phyloP scores from a whole-genome alignment of 2,888 invertebrate species.

The Rhingia rostrata region DNA sequence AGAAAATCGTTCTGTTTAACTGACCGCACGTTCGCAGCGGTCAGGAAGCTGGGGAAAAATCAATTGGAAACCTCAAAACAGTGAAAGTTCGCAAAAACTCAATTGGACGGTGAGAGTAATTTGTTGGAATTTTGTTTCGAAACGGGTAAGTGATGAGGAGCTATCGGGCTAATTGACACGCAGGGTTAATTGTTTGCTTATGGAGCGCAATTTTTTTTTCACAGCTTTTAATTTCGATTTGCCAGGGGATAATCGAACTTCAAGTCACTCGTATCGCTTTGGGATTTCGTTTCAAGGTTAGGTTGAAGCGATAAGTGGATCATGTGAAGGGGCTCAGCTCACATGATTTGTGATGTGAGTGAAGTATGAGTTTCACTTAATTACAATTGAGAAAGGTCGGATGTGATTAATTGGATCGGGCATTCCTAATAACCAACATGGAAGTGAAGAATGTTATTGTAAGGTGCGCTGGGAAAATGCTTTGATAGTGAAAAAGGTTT shows the following conservation, averaged over 20 bases:
- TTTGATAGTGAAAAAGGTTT: background rate
- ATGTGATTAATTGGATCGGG: constrained; percentile 39
- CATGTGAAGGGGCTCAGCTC: constrained; percentile 17
- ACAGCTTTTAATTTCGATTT: constrained; percentile 33
- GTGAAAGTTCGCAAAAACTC: constrained; percentile 61
- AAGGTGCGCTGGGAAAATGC: background rate
- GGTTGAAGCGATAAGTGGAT: constrained; percentile 47
- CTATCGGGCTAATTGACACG: constrained; percentile 46
- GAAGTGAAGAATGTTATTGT: background rate
- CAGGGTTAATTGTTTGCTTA: constrained; percentile 56
- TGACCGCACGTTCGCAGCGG: constrained; percentile 33
- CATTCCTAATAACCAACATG: background rate
- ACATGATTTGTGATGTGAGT: background rate
- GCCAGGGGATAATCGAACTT: background rate
- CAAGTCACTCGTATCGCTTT: constrained; percentile 55
- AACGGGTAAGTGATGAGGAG: constrained; percentile 12
- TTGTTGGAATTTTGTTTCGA: constrained; percentile 21
- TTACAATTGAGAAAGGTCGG: constrained; percentile 28
- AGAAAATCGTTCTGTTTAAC: constrained; percentile 45
- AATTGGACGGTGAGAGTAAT: constrained; percentile 54
- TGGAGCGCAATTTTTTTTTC: constrained; percentile 35
- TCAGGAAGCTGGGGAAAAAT: constrained; percentile 18
- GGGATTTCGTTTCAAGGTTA: constrained; percentile 62
- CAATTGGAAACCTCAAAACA: constrained; percentile 53
- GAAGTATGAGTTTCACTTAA: constrained; percentile 37